phyloP scores from a whole-genome alignment of 2,888 invertebrate species.

The Sthenelais limicola region DNA sequence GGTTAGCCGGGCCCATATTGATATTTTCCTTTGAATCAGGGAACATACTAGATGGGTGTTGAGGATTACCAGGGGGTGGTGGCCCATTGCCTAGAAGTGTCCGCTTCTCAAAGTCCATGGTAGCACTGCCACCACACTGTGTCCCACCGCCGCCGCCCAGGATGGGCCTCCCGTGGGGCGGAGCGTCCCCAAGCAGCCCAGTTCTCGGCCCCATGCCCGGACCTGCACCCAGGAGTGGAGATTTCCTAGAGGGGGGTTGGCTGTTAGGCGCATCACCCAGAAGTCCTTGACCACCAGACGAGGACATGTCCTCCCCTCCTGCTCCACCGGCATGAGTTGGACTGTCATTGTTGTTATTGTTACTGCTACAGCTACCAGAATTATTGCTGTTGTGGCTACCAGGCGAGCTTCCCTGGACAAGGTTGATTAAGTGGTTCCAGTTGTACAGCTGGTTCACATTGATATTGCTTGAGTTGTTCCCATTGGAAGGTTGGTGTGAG shows the following conservation, averaged over 20 bases:
- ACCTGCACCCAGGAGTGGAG: not conserved
- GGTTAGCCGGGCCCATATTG: conserved; percentile 34
- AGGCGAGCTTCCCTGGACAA: too few species aligned
- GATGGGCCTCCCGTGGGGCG: conserved; percentile 29
- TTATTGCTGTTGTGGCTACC: not conserved
- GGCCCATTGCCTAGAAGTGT: not conserved
- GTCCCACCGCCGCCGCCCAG: not conserved
- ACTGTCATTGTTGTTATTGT: too few species aligned
- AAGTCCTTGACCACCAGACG: not conserved
- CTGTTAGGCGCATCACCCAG: conserved; percentile 4
- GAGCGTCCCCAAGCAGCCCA: conserved; percentile 35
- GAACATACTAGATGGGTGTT: not conserved
- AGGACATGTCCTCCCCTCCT: not conserved
- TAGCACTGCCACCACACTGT: not conserved
- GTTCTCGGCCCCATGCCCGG: conserved; percentile 13
- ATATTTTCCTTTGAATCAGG: conserved; percentile 8
- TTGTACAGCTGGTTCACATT: conserved; percentile 43
- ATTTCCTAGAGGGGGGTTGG: not conserved
- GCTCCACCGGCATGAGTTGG: not conserved
- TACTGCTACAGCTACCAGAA: not conserved
- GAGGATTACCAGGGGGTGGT: not conserved
- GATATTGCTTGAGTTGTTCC: not conserved
- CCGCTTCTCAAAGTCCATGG: conserved; percentile 1
- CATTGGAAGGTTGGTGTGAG: too few species aligned
- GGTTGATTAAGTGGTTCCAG: conserved; percentile 23